Evolutionary conservation across 2,113 vertebrate genomes (phyloP).

Genomic region (Eudyptes chrysolophus): DNA sequence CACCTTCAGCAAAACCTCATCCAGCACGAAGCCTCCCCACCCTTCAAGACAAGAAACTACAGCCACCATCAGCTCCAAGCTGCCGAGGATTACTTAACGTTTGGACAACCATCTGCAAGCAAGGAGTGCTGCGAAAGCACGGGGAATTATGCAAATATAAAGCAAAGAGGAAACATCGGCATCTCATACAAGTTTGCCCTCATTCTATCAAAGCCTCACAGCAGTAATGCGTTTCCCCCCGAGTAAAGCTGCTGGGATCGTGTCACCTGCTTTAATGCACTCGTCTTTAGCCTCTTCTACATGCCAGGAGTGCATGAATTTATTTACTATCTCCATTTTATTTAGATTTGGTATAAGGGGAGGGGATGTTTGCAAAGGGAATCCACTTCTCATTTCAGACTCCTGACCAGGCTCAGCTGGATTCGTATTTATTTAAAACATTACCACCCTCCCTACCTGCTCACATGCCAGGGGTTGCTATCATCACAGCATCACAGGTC

Average conservation of each 20-base stretch:
- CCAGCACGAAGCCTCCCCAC: background rate
- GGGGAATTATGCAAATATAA: slow-evolving; percentile 6
- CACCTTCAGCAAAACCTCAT: background rate
- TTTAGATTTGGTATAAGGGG: background rate
- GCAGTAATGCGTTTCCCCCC: background rate
- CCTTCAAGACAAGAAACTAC: background rate
- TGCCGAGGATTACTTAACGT: background rate
- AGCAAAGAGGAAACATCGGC: background rate
- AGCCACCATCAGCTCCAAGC: background rate
- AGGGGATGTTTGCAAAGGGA: background rate
- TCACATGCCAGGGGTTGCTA: background rate
- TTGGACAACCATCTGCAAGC: background rate
- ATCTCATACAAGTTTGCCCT: background rate
- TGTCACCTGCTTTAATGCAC: background rate
- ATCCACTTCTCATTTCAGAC: background rate
- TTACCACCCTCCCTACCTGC: background rate
- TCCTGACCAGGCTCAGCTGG: background rate
- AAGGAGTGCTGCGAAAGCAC: background rate
- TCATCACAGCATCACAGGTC: background rate
- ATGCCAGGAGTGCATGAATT: background rate
- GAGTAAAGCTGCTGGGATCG: background rate
- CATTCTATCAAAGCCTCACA: slow-evolving; percentile 43
- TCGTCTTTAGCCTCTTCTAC: background rate
- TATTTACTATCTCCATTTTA: background rate
- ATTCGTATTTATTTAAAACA: background rate